Evolutionary conservation across 1,140 invertebrate genomes (phyloP).

Genomic region (Elymnias hypermnestra): DNA sequence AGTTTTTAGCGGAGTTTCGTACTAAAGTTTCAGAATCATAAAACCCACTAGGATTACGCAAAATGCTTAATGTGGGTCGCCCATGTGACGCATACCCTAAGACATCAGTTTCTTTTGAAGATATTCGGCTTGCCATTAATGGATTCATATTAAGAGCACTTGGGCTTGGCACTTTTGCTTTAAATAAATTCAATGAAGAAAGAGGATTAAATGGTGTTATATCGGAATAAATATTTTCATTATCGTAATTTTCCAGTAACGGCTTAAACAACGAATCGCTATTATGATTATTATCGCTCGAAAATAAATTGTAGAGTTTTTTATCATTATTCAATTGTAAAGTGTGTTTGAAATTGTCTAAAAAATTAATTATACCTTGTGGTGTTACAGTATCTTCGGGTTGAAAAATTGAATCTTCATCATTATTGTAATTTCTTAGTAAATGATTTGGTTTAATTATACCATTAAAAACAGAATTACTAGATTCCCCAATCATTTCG

Average conservation of each 20-base stretch:
- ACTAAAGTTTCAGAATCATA: too few species aligned
- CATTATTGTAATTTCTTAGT: too few species aligned
- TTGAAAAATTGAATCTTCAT: constrained; percentile 9
- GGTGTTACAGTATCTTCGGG: background rate
- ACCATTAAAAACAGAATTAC: constrained; percentile 22
- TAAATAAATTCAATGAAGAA: constrained; percentile 20
- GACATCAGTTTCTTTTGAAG: background rate
- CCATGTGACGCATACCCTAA: background rate
- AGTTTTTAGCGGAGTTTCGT: too few species aligned
- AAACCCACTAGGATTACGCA: too few species aligned
- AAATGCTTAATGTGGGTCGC: background rate
- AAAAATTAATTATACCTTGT: constrained; percentile 5
- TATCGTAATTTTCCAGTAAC: background rate
- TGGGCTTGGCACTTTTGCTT: constrained; percentile 32
- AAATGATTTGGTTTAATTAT: background rate
- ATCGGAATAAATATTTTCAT: background rate
- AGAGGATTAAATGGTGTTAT: background rate
- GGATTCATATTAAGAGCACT: constrained; percentile 31
- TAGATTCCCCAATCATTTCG: constrained; percentile 32
- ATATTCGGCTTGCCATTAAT: constrained; percentile 3
- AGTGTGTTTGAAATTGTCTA: constrained; percentile 5
- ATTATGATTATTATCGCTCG: background rate
- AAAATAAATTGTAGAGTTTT: background rate
- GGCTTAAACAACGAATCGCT: background rate
- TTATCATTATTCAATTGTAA: constrained; percentile 4